Percentiles rank a stretch among this genome's conserved stretches.
phyloP scores from a whole-genome alignment of 2,113 vertebrate species.

The Mustela lutreola region DNA sequence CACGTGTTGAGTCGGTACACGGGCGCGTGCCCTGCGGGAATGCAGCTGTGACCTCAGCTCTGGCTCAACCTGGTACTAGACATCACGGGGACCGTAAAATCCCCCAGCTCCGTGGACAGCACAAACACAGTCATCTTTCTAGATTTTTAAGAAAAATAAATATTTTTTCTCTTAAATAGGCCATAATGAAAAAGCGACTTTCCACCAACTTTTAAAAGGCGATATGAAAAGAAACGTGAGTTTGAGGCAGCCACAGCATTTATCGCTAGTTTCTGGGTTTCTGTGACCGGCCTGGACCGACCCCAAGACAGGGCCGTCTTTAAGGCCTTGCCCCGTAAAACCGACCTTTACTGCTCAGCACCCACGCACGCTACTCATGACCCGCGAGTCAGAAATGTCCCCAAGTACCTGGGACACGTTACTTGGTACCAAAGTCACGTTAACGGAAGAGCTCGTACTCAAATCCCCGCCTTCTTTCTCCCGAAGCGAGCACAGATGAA shows the following conservation, averaged over 20 bases:
- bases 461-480: neutral
- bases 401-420: neutral
- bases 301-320: neutral
- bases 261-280: no score
- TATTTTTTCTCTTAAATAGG: neutral
- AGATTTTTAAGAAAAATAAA: neutral
- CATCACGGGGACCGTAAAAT: neutral
- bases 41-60: no score
- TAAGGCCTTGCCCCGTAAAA: neutral
- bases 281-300: neutral
- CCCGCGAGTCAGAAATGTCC: neutral
- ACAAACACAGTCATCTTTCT: neutral
- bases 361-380: neutral
- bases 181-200: neutral
- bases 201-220: neutral
- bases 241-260: neutral
- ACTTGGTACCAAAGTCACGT: neutral
- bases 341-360: neutral
- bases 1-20: fast-evolving
- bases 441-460: neutral
- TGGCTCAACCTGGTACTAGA: neutral
- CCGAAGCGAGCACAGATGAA: neutral
- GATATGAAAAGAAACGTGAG: neutral
- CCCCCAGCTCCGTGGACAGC: neutral
- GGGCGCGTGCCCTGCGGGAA: no score